Percentiles rank a stretch among this genome's conserved stretches.
Evolutionary conservation across 2,888 invertebrate genomes (phyloP).

Genomic region (Aporophyla lueneburgensis): DNA sequence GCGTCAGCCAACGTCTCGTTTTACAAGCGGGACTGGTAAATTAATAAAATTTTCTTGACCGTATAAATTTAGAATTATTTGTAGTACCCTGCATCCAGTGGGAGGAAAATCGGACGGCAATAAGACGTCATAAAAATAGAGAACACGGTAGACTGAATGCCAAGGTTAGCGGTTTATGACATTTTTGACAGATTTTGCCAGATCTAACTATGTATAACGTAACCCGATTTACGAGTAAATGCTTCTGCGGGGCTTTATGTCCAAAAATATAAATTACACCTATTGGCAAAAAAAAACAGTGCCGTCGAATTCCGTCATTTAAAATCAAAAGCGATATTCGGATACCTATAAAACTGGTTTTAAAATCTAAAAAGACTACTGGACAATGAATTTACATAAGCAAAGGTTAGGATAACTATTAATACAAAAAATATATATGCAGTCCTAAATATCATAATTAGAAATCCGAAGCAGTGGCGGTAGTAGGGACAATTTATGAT

Average conservation of each 20-base stretch:
- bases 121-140: constrained; percentile 55
- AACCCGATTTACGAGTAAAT: constrained; percentile 6
- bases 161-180: constrained; percentile 52
- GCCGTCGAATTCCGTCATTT: background rate
- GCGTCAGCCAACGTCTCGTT: constrained; percentile 15
- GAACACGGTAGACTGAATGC: constrained; percentile 22
- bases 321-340: background rate
- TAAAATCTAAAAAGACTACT: background rate
- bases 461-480: constrained; percentile 26
- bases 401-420: background rate
- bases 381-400: background rate
- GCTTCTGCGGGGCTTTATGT: background rate
- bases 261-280: background rate
- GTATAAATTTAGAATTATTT: constrained; percentile 57
- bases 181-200: constrained; percentile 46
- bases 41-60: constrained; percentile 43
- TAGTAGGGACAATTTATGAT: background rate
- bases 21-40: constrained; percentile 36
- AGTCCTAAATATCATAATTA: constrained; percentile 39
- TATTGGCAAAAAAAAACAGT: background rate
- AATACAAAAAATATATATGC: background rate
- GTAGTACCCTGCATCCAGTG: constrained; percentile 45
- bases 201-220: background rate
- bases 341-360: too few species aligned
- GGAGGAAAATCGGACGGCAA: constrained; percentile 30